Conservation (phyloP, 2,888 invertebrate species). For the Epiblema foenella region DNA sequence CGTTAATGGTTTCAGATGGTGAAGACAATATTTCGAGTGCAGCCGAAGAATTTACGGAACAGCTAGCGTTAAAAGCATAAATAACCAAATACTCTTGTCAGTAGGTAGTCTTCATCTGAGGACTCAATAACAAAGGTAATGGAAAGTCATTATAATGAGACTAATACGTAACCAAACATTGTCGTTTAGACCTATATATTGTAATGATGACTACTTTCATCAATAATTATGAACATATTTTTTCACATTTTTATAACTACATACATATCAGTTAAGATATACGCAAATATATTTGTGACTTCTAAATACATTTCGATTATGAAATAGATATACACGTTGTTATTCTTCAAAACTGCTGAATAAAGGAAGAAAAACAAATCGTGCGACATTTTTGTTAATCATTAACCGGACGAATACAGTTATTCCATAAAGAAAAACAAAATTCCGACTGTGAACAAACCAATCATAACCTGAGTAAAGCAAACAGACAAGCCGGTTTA, state of each 20-base stretch:
- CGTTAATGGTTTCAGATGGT: conserved; percentile 9
- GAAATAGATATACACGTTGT: not conserved
- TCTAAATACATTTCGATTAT: too few relatives aligned
- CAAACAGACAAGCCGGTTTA: conserved; percentile 32
- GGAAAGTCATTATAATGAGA: too few relatives aligned
- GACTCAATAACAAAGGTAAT: too few relatives aligned
- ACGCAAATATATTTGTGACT: too few relatives aligned
- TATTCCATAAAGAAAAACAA: conserved; percentile 24
- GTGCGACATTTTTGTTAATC: not conserved
- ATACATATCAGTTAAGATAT: too few relatives aligned
- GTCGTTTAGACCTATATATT: too few relatives aligned
- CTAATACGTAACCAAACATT: too few relatives aligned
- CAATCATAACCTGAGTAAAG: conserved; percentile 36
- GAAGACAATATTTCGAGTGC: not conserved
- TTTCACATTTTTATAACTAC: too few relatives aligned
- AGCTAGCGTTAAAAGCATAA: not conserved
- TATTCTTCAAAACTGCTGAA: not conserved
- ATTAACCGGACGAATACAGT: conserved; percentile 15
- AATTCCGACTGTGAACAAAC: conserved; percentile 37
- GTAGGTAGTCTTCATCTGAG: not conserved
- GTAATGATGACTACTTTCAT: too few relatives aligned
- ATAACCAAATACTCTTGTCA: not conserved
- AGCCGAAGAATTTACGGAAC: not conserved
- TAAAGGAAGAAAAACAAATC: not conserved
- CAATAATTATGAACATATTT: too few relatives aligned